Percentiles rank a stretch among this genome's conserved stretches.
Evolutionary conservation across 2,888 invertebrate genomes (phyloP).

Genomic region (Orthosia incerta): DNA sequence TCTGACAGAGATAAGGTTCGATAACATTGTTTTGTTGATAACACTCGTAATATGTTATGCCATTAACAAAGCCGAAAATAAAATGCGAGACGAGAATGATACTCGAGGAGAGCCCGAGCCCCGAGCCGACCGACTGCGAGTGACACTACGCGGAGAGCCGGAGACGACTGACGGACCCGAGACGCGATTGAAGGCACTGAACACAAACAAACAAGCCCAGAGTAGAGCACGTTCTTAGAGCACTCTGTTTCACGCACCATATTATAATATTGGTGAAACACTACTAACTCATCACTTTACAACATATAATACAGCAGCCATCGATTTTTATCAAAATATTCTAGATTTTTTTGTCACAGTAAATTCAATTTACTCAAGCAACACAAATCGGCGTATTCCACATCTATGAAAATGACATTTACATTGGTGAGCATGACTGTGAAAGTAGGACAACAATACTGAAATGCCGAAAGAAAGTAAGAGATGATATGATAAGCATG

Average conservation of each 20-base stretch:
- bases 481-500: constrained; percentile 26
- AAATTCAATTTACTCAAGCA: constrained; percentile 51
- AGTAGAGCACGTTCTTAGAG: constrained; percentile 25
- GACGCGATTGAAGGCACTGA: constrained; percentile 65
- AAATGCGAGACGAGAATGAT: constrained; percentile 68
- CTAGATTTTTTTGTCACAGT: constrained; percentile 7
- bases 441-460: constrained; percentile 28
- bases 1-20: constrained; percentile 73
- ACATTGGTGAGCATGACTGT: constrained; percentile 18
- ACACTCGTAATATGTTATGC: constrained; percentile 73
- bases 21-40: constrained; percentile 80
- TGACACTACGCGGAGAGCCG: constrained; percentile 47
- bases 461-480: constrained; percentile 7
- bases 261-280: constrained; percentile 19
- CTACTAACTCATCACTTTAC: constrained; percentile 6
- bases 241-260: constrained; percentile 40
- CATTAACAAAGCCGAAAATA: constrained; percentile 77
- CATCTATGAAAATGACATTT: constrained; percentile 1
- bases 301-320: not conserved
- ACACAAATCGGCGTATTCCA: constrained; percentile 40
- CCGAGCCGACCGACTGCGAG: constrained; percentile 68
- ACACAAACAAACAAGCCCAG: constrained; percentile 66
- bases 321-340: constrained; percentile 7
- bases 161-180: constrained; percentile 64
- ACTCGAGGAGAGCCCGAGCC: constrained; percentile 56